These are phyloP conservation scores for Vipera ursinii DNA, from an alignment of 2,797 vertebrate species.

Conservation along the genomic window DNA sequence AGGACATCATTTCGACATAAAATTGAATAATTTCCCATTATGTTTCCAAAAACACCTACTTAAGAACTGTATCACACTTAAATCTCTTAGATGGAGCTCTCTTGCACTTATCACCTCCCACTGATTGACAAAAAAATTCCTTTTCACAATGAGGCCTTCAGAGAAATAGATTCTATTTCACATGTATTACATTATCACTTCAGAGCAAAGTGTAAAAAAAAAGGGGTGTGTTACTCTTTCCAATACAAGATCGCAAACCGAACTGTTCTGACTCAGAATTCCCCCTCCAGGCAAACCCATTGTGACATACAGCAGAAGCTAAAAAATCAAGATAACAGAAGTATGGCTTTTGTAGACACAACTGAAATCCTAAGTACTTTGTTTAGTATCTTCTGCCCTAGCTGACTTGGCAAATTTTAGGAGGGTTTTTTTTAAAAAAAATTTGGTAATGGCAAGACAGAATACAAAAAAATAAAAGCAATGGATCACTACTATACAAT, in stretches of 20 bases:
- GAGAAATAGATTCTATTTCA: slow-evolving; percentile 45
- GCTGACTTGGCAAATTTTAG: neutral
- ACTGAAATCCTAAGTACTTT: neutral
- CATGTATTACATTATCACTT: neutral
- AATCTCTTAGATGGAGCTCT: rapidly evolving
- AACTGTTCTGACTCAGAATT: slow-evolving; percentile 14
- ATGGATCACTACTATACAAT: neutral
- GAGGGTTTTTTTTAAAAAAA: neutral
- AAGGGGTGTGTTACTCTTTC: neutral
- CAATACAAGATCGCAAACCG: neutral
- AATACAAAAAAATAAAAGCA: neutral
- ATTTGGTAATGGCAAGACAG: neutral
- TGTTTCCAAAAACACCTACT: neutral
- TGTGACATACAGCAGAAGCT: neutral
- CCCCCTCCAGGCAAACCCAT: neutral
- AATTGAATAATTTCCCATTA: neutral
- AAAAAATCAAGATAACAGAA: neutral
- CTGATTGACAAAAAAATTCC: slow-evolving; percentile 41
- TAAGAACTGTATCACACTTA: neutral
- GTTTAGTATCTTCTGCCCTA: neutral
- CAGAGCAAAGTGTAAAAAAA: neutral
- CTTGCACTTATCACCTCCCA: slow-evolving; percentile 36
- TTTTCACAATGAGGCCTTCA: slow-evolving; percentile 33
- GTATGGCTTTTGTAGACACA: neutral
- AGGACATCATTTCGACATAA: neutral